Base-by-base conservation (phyloP, 2,113 vertebrate species). In the Embiotoca jacksoni region DNA sequence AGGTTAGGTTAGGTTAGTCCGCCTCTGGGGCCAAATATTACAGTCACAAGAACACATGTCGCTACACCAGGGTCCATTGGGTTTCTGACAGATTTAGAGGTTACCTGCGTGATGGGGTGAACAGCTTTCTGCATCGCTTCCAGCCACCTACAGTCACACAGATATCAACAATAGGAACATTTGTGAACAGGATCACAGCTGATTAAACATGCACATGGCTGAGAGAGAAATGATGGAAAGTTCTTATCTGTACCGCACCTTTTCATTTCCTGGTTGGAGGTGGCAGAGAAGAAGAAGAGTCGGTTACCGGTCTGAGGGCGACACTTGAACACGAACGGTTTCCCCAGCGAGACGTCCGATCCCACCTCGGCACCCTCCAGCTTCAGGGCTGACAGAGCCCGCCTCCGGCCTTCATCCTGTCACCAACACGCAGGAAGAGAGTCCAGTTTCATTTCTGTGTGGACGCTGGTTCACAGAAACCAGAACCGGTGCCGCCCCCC, bases 261-360 rank as follows among this genome's bases (percentile, higher is more conserved):
- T 92, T 97, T 98, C 96, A 97, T 97, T 87, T 98, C 96, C 91
- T 97, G 96, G 88, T 94, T 96, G 67, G 96, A 97, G 32, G 95
- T 96, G 15, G 97, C 95, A 80, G 95, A 97, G 76, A 97, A 94
- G 85, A 95, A 95, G 83, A 96, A 98, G 53, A 93, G 91, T 41
- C 95, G 94, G 32, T 79, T 95, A 65, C 89, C 92, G 52, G 84
- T 89, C 70, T 93, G 94, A 73, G 96, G 96, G 23, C 87, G 75
- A 75, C 96, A 98, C 88, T 94, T 96, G 82, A 98, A 96, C 78
- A 96, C 96, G 89, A 97, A 98, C 0, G 96, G 95, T 92, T 98
- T 99, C 4, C 96, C 97, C 72, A 98, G 89, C 37, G 93, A 96
- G 6, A 76, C 78, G 46, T 98, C 96, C 0, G 86, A 70, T 33